Evolutionary conservation across 2,113 vertebrate genomes (phyloP).

Genomic region (Pipa parva): DNA sequence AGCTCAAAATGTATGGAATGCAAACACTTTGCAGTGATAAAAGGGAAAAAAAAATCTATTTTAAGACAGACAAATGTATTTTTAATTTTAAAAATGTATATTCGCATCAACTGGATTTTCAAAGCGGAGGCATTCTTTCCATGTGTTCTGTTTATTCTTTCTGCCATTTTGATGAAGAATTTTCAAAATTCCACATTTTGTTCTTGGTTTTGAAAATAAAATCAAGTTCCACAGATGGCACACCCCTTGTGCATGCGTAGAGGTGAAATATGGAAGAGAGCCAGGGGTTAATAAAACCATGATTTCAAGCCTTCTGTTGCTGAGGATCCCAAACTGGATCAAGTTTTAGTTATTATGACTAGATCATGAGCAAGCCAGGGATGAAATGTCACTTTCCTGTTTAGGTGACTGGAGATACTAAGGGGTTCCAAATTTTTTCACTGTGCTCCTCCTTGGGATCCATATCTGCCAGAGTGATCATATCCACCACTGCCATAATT

Average conservation of each 20-base stretch:
- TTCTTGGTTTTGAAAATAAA: neutral
- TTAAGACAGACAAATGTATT: neutral
- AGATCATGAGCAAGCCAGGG: neutral
- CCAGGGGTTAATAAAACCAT: neutral
- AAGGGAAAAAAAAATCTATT: neutral
- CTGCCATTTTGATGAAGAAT: neutral
- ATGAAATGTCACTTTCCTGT: neutral
- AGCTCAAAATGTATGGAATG: neutral
- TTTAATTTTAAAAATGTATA: conserved; percentile 2
- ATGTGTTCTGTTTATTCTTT: too few species aligned
- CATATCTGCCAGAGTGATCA: conserved; percentile 68
- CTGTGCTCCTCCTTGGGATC: conserved; percentile 71
- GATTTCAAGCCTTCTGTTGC: neutral
- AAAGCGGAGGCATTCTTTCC: neutral
- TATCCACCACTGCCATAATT: conserved; percentile 74
- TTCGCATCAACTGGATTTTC: neutral
- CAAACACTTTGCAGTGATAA: neutral
- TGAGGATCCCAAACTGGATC: neutral
- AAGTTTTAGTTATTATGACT: neutral
- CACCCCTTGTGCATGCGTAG: neutral
- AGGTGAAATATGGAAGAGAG: neutral
- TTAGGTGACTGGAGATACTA: neutral
- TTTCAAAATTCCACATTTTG: neutral
- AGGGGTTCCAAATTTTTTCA: conserved; percentile 47
- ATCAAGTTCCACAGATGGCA: neutral